Evolutionary conservation across 1,140 invertebrate species (phyloP), one percentile per base, ranked within the genome.

Genomic region (Drosophila nigromelanica): DNA sequence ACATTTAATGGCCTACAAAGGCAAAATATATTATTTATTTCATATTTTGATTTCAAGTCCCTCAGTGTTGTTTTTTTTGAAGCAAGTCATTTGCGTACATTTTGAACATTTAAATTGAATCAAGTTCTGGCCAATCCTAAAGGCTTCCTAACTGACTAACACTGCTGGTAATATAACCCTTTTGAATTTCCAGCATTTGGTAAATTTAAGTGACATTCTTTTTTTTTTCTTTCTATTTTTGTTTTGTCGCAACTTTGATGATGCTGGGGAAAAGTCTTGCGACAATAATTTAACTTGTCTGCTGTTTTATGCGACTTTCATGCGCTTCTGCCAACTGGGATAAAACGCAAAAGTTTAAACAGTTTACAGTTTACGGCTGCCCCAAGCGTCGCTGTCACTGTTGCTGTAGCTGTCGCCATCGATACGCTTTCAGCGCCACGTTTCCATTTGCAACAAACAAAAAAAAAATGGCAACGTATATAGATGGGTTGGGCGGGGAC

Each of bases 271-370:
- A 58, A 66, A 54, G 55, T 66, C 47, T 58, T 50, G 60, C 69
- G 42, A 66, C 51, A 76, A 67, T 61, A 73, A 73, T 76, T 76
- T 68, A 73, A 68, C 74, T 76, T 73, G 70, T 73, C 59, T 69
- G 54, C 55, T 45, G 48, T 64, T 76, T 69, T 58, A 61, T 67
- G 33, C 45, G 58, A 61, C 55, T 66, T 69, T 68, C 56, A 52
- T 55, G 39, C 21, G 50, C 45, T 47, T 59, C 47, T 48, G 48
- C 37, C 58, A 43, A 47, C 27, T 61, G 62, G 62, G 48, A 80
- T 72, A 78, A 81, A 74, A 74, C 61, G 67, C 52, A 71, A 80
- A 82, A 82, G 78, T 82, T 82, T 75, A 82, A 80, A 81, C 78
- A 61, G 78, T 82, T 81, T 81, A 75, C 75, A 42, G 71, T 61